Base-by-base conservation (phyloP, 2,888 invertebrate genomes). In the Drosophila koepferae region DNA sequence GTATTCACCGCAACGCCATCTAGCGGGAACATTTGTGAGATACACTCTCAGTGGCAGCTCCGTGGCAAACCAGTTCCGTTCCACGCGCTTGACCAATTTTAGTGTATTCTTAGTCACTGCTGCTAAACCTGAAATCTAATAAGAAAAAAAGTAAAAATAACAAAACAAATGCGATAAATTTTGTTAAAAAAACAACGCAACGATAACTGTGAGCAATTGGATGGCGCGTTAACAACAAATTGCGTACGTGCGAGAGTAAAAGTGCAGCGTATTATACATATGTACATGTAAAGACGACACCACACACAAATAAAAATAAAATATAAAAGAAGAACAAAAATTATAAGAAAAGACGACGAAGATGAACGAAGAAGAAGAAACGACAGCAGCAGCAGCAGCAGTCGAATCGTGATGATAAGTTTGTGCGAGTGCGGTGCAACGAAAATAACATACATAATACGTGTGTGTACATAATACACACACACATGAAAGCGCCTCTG, bases 111-210 rank as follows among this genome's bases (percentile, higher is more conserved):
- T 79, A 80, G 77, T 79, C 77, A 70, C 74, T 70, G 73, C 81
- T 77, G 79, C 79, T 79, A 67, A 80, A 79, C 79, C 79, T 77
- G 79, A 81, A 81, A 79, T 79, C 79, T 79, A 79, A 78, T 66
- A 80, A 74, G 78, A 81, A 81, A 58, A 89, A 89, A 87, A 86
- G 81, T 89, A 74, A 75, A 84, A 86, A 89, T 74, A 86, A 85
- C 90, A 89, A 85, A 89, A 90, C 86, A 89, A 86, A 87, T 77
- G 88, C 85, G 81, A 85, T 80, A 85, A 85, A 85, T 77, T 70
- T 63, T 59, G 48, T 80, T 80, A 65, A 75, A 89, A 84, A 81
- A 77, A 38, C 16, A 54, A 40, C 66, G 73, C 74, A 80, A 40
- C 80, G 67, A 65, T 62, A 64, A 74, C 62, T 38, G 49, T 48